Base-by-base conservation (phyloP, 2,888 invertebrate species). In the Thalpophila matura region DNA sequence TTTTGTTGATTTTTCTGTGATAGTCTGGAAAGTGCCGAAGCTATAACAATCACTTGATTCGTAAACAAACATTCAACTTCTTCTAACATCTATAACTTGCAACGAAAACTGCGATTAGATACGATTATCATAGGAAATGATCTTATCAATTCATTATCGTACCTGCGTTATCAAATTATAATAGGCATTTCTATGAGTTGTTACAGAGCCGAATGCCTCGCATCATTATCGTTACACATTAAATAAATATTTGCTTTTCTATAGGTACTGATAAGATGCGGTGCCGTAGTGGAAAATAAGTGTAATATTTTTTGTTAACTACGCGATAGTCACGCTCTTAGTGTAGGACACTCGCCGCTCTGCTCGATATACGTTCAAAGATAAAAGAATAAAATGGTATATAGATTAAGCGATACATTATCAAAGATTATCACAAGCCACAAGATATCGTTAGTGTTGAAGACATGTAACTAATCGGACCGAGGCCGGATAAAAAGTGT, bases 361-460 rank as follows among this genome's bases (percentile, higher is more conserved):
- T 33, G 54, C 29, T 40, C 58, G 43, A 42, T 55, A 53, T 72
- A 59, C 50, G 51, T 71, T 61, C 38, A 60, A 62, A 69, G 73
- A 75, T 80, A 81, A 79, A 71, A 63, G 59, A 59, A 62, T n/a
- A 76, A 77, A 79, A 76, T 61, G 57, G 58, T 66, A 49, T 65
- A 72, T 54, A 81, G 82, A 80, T 82, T 82, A 83, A 38, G 75
- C 64, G 71, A 79, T 72, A 74, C 47, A 45, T 62, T 83, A 82
- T 92, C 91, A 79, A 80, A 80, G 82, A 87, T 89, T 88, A 92
- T 89, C 88, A 84, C 68, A 75, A 82, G 79, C 76, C 79, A 76
- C 70, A 66, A 84, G 90, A 90, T 91, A 84, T 79, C 81, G 74
- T 68, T 74, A 81, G 54, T 63, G 72, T 49, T 46, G 54, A 79